Conservation (phyloP, 2,797 vertebrate genomes). For the Crenuchus spilurus region DNA sequence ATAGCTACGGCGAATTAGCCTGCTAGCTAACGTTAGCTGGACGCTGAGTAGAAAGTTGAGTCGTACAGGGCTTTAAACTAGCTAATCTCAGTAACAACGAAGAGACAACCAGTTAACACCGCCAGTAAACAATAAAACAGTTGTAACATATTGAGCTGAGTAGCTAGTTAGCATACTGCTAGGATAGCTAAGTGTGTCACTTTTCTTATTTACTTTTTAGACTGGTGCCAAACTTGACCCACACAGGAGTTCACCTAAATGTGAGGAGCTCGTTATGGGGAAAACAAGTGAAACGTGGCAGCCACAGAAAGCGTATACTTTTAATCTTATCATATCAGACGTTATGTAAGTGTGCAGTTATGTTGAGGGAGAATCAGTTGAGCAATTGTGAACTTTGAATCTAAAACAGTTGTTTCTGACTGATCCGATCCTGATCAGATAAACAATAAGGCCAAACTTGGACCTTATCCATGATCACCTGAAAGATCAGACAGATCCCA, state of each 20-base stretch:
- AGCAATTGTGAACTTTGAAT: conserved; percentile 41
- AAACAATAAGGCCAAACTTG: neutral
- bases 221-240: no score
- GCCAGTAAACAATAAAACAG: no score
- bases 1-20: neutral
- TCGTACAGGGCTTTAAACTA: neutral
- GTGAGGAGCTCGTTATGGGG: neutral
- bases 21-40: conserved; percentile 11
- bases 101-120: no score
- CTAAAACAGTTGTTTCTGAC: neutral
- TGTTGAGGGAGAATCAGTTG: neutral
- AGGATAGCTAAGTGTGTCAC: no score
- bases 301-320: neutral
- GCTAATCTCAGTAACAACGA: no score
- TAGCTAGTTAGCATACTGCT: no score
- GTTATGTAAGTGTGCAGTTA: conserved; percentile 6
- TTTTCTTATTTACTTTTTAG: no score
- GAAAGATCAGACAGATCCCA: no score
- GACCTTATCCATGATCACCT: no score
- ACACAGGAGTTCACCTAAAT: no score
- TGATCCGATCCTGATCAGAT: neutral
- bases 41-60: neutral
- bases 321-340: conserved; percentile 25
- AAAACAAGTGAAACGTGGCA: conserved; percentile 1
- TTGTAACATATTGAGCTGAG: neutral